Evolutionary conservation across 2,797 vertebrate species (phyloP).

Genomic region (Remorina albescens): DNA sequence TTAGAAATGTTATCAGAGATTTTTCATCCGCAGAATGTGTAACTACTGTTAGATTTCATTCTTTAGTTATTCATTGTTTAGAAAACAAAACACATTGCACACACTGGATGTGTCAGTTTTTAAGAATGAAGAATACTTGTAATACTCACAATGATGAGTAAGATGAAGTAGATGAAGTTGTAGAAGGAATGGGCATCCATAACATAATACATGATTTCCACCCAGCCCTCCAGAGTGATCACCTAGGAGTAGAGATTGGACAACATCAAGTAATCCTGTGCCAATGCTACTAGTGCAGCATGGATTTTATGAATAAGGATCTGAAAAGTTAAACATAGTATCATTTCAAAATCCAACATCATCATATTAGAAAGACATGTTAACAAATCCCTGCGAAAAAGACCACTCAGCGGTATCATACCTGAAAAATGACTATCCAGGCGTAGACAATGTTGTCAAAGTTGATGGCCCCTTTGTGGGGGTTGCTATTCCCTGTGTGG

Average conservation of each 20-base stretch:
- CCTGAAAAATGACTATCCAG: constrained; percentile 97
- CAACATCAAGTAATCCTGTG: too few species aligned
- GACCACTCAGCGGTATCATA: too few species aligned
- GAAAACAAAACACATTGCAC: not conserved
- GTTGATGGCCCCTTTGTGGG: constrained; percentile 98
- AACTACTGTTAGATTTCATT: constrained; percentile 4
- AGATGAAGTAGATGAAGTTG: constrained; percentile 99
- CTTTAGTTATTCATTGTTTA: not conserved
- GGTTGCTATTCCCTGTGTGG: constrained; percentile 91
- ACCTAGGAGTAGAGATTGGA: constrained; percentile 83
- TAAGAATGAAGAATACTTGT: not conserved
- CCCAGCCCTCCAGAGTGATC: constrained; percentile 98
- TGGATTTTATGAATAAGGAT: not conserved
- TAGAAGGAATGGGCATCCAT: constrained; percentile 99
- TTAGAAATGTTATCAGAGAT: constrained; percentile 13
- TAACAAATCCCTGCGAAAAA: too few species aligned
- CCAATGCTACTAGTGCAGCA: not conserved
- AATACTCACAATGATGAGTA: constrained; percentile 98
- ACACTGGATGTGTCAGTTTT: not conserved
- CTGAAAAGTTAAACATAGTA: not conserved
- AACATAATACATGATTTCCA: constrained; percentile 99
- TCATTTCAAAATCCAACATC: not conserved
- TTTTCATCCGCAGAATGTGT: not conserved
- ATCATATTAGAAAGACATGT: not conserved
- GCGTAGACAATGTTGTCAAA: constrained; percentile 99